These are phyloP conservation scores for Chaetops frenatus DNA, from an alignment of 2,113 vertebrate species.

Conservation along the genomic window DNA sequence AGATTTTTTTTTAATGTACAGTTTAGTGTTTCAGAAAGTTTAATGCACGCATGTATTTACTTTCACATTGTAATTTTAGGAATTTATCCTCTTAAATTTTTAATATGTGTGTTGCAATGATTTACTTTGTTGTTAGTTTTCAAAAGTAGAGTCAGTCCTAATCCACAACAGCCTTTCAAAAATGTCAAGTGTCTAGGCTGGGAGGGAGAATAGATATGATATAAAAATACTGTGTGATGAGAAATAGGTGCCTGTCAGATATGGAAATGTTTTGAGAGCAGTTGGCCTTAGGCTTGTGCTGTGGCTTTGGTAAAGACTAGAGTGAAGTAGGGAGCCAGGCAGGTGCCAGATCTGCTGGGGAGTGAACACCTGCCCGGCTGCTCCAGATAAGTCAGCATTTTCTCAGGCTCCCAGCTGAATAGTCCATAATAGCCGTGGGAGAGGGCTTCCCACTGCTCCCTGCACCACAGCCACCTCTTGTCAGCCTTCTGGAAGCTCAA, in stretches of 20 bases:
- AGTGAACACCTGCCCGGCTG: conserved; percentile 79
- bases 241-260: neutral
- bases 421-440: conserved; percentile 82
- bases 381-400: conserved; percentile 77
- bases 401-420: conserved; percentile 83
- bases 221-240: neutral
- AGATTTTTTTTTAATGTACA: neutral
- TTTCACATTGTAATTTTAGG: neutral
- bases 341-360: conserved; percentile 64
- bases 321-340: neutral
- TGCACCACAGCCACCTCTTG: conserved; percentile 77
- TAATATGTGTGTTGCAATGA: neutral
- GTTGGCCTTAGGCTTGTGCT: neutral
- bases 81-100: neutral
- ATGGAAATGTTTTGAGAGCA: neutral
- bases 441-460: conserved; percentile 77
- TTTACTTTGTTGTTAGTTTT: neutral
- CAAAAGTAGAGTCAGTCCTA: neutral
- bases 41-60: neutral
- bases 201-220: neutral
- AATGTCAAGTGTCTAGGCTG: neutral
- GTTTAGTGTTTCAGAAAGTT: neutral
- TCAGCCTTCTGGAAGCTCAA: conserved; percentile 75
- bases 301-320: conserved; percentile 33
- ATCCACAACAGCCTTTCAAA: neutral